Base-by-base conservation (phyloP, 1,140 invertebrate genomes). In the Ctenoplectra terminalis region DNA sequence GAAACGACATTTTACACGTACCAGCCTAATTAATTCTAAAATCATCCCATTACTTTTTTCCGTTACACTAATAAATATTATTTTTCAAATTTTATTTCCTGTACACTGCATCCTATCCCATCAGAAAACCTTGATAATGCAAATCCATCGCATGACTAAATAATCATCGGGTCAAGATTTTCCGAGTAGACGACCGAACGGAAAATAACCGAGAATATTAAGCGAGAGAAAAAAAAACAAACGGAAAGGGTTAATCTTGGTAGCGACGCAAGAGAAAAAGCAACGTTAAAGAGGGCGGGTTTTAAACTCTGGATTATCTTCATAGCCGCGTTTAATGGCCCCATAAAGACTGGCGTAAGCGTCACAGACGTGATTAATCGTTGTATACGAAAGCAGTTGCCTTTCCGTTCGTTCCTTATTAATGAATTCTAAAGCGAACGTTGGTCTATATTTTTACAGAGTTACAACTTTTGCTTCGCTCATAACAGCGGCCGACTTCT, bases 321-420 rank as follows among this genome's bases (percentile, higher is more conserved):
- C 17, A 48, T n/a, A 76, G 61, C 31, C 60, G 48, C 63, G 63
- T 85, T 84, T 80, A 85, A 80, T 40, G 82, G 63, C 56, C 80
- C 56, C 83, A 85, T 80, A 85, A 85, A 85, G 77, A 63, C 71
- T 70, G 69, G 56, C 66, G 29, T 60, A 54, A 81, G 71, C 83
- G 67, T 72, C 84, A 61, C 58, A 37, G 40, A 31, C 31, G 71
- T 86, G 83, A 86, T 86, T 86, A 86, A 86, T 86, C 64, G 83
- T 72, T 67, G 52, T 75, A 50, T 79, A 75, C 69, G 64, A 64
- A 84, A 75, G 52, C 29, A 50, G 66, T 29, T 76, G 48, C 60
- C 52, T 75, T 17, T 50, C 26, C 61, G 37, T 20, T 31, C 23
- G 29, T 52, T 48, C 37, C 66, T 76, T 79, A 79, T 85, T 80